Base-by-base conservation (phyloP, 2,113 vertebrate species). In the Eublepharis macularius region DNA sequence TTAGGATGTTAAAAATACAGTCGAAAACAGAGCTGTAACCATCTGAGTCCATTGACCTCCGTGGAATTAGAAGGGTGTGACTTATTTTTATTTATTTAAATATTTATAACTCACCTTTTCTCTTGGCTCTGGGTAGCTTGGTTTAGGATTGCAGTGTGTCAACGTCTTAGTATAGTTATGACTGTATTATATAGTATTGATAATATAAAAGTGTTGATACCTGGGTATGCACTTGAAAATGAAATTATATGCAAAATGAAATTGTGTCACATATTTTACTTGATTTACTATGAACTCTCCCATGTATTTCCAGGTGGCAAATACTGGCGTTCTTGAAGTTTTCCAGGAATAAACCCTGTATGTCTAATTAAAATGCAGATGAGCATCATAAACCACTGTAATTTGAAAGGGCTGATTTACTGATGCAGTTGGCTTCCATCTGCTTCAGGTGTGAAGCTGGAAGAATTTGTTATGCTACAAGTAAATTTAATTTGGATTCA, bases 281-380 rank as follows among this genome's bases (percentile, higher is more conserved):
- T 88, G 68, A 92, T 90, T 93, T 51, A 78, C 78, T 88, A 73
- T 94, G 93, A 96, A 92, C 68, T 85, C 88, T 88, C 57, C 91
- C 82, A 91, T 91, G 87, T 78, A 85, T 93, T 93, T 94, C 85
- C 89, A 92, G 90, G 82, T 92, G 70, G 81, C 90, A 77, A 92
- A 93, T 95, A 94, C 90, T 87, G 75, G 83, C 45, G 90, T 92
- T 87, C 83, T 87, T 94, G 54, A 90, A 91, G 81, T 87, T 88
- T 92, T 94, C 92, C 82, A 89, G 86, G 45, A 93, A 95, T 90
- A 94, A 94, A 92, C 94, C 57, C 81, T 94, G 88, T 88, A 88
- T 87, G 92, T 93, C 91, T 94, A 93, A 93, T 96, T 96, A 95
- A 96, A 96, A 95, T 95, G 92, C 68, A 95, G 90, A 94, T 92